phyloP scores from a whole-genome alignment of 2,888 invertebrate genomes.

The Nymphalis polychloros region DNA sequence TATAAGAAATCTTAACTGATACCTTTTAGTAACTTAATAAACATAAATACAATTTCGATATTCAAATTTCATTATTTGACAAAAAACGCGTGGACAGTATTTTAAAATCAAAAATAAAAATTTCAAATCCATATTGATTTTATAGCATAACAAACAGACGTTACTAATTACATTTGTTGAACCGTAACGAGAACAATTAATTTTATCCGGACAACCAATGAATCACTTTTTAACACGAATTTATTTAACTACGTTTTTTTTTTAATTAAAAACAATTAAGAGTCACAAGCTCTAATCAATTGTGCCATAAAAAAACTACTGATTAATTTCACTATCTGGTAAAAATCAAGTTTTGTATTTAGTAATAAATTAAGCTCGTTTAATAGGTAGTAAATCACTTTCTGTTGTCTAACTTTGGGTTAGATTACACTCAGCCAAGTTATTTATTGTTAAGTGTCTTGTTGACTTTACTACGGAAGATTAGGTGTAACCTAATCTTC shows the following conservation, averaged over 20 bases:
- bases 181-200: conserved; percentile 8
- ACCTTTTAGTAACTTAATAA: too few relatives aligned
- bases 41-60: background rate
- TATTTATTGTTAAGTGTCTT: conserved; percentile 37
- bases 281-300: conserved; percentile 9
- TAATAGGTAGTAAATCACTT: conserved; percentile 58
- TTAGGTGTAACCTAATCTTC: too few relatives aligned
- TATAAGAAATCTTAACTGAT: too few relatives aligned
- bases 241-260: background rate
- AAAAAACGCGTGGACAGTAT: background rate
- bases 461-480: conserved; percentile 38
- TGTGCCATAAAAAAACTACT: conserved; percentile 37
- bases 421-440: conserved; percentile 48
- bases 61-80: background rate
- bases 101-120: background rate
- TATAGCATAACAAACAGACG: background rate
- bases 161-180: conserved; percentile 10
- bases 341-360: conserved; percentile 43
- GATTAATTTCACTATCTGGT: conserved; percentile 42
- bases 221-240: conserved; percentile 8
- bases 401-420: conserved; percentile 45
- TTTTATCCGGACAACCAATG: background rate
- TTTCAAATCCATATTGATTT: background rate
- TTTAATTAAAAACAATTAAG: conserved; percentile 12
- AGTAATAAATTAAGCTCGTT: conserved; percentile 50